phyloP scores from a whole-genome alignment of 2,888 invertebrate species.

The Chirona hameri region DNA sequence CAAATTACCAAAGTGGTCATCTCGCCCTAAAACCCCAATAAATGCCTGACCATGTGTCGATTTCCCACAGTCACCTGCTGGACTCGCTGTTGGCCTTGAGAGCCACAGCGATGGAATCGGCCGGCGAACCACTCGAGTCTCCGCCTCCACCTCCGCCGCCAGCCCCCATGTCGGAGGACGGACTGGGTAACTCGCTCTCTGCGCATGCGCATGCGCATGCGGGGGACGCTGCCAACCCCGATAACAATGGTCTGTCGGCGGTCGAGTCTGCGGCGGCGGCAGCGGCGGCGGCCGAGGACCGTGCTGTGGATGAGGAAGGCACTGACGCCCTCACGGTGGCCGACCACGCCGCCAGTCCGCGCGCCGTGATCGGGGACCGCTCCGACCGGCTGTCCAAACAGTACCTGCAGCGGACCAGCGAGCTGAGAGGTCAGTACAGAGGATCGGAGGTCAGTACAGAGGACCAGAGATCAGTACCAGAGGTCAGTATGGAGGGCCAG shows the following conservation, averaged over 20 bases:
- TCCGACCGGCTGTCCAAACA: conserved; percentile 12
- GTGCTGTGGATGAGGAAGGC: background rate
- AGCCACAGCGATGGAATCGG: too few relatives aligned
- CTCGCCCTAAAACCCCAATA: too few relatives aligned
- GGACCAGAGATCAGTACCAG: too few relatives aligned
- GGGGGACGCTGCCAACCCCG: background rate
- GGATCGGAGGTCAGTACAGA: too few relatives aligned
- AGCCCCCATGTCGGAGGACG: background rate
- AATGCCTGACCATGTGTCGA: too few relatives aligned
- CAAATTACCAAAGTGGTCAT: too few relatives aligned
- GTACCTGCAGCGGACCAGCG: background rate
- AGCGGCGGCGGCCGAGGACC: background rate
- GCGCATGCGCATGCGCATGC: background rate
- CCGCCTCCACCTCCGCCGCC: too few relatives aligned
- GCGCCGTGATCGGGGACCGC: background rate
- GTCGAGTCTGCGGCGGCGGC: background rate
- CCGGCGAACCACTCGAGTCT: too few relatives aligned
- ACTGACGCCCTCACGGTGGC: background rate
- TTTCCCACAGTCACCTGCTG: too few relatives aligned
- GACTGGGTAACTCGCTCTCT: background rate
- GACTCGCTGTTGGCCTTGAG: too few relatives aligned
- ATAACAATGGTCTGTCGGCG: background rate
- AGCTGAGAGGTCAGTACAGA: conserved; percentile 10
- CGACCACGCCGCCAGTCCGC: background rate
- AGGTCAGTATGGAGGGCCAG: too few relatives aligned